phyloP scores from a whole-genome alignment of 1,140 invertebrate genomes.

The Cotesia typhae region DNA sequence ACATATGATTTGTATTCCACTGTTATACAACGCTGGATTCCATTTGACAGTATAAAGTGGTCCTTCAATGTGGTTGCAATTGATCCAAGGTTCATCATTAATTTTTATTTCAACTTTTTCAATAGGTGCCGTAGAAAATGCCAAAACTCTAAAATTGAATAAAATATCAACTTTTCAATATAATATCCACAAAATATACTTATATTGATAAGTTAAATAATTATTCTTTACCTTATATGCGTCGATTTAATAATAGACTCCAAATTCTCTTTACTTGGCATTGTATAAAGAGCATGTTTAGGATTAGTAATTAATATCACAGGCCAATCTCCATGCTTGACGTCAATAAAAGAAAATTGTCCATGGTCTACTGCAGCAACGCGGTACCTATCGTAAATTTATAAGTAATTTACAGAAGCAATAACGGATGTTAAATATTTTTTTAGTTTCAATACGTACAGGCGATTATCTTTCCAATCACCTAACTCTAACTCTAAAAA shows the following conservation, averaged over 20 bases:
- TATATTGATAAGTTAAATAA: conserved; percentile 2
- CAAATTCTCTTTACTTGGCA: conserved; percentile 79
- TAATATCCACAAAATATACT: too few relatives aligned
- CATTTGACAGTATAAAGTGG: conserved; percentile 79
- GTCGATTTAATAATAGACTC: conserved; percentile 76
- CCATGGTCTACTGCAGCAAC: conserved; percentile 88
- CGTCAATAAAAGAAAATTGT: conserved; percentile 87
- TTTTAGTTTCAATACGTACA: conserved; percentile 68
- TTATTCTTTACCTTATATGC: conserved; percentile 74
- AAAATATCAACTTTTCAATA: conserved; percentile 17
- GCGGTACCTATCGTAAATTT: conserved; percentile 70
- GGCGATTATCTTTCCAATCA: conserved; percentile 93
- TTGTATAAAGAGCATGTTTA: conserved; percentile 79
- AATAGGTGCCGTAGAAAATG: conserved; percentile 77
- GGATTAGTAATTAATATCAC: conserved; percentile 88
- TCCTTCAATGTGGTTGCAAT: conserved; percentile 70
- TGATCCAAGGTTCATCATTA: conserved; percentile 71
- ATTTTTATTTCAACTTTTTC: conserved; percentile 73
- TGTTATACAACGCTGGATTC: conserved; percentile 72
- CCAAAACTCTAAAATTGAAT: conserved; percentile 70
- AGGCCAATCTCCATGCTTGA: conserved; percentile 81
- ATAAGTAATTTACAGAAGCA: conserved; percentile 3
- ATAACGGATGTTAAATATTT: conserved; percentile 9
- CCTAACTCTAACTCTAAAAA: conserved; percentile 89
- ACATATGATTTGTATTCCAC: conserved; percentile 76